Base-by-base conservation (phyloP, 2,797 vertebrate genomes). In the Crypturellus tataupa region DNA sequence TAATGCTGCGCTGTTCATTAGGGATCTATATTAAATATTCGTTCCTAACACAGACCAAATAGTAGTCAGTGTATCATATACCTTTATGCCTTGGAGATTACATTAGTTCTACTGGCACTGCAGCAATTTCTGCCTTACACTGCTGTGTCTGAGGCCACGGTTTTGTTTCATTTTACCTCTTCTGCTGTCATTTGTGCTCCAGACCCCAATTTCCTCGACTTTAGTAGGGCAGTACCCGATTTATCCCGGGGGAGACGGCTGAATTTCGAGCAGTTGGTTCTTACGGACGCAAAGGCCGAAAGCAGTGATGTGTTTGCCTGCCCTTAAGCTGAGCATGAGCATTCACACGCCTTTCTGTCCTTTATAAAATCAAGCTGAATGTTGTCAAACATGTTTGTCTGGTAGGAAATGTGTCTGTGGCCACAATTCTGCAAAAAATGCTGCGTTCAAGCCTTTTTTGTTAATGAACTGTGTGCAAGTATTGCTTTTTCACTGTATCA, bases 181-280 rank as follows among this genome's bases (percentile, higher is more conserved):
- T 39, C 82, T 94, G 84, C 92, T 95, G 90, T 85, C 83, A 60
- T 92, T 95, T 90, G 65, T 44, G 49, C 49, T 80, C 31, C 42
- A 87, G 89, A 59, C 78, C 84, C 72, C 90, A 91, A 89, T 93
- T 85, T 77, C 65, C 46, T 55, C 78, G 84, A 70, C 69, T 91
- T 90, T 83, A 89, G 25, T 92, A 92, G 93, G 86, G 76, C 94
- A 95, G 79, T n/a, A 56, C 25, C 81, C 76, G 69, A 40, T 72
- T 78, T 40, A 68, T 93, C 49, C 88, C 92, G 24, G 2, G 49
- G 87, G 87, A 68, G 5, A 21, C 80, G 65, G 69, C 0, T 11
- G 73, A 87, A 68, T 5, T 71, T 53, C 75, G 73, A 67, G 67
- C 72, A 58, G 83, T 44, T 17, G 35, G 14, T 51, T 77, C 79